These are phyloP conservation scores for Sphecodes monilicornis DNA, from an alignment of 2,888 invertebrate genomes.

Conservation along the genomic window DNA sequence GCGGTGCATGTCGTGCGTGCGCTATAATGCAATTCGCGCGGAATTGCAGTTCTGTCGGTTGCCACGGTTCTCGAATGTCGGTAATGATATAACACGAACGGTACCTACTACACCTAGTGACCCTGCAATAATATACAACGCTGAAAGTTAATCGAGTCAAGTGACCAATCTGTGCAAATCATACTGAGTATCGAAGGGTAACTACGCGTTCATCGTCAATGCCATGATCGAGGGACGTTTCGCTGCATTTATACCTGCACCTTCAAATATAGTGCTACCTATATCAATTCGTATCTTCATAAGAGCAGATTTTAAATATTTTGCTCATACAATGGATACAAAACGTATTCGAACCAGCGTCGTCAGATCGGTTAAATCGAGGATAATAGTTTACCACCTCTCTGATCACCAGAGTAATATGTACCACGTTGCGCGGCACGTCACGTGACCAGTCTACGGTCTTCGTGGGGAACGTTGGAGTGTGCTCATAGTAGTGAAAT, in stretches of 20 bases:
- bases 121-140: constrained; percentile 69
- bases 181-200: constrained; percentile 22
- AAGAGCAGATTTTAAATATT: neutral
- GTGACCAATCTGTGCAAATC: constrained; percentile 66
- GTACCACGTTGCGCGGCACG: too few relatives aligned
- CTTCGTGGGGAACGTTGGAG: too few relatives aligned
- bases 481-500: too few relatives aligned
- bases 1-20: constrained; percentile 30
- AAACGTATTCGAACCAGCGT: too few relatives aligned
- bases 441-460: too few relatives aligned
- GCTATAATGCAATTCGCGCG: constrained; percentile 53
- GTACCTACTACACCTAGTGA: constrained; percentile 65
- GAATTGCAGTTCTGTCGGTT: constrained; percentile 52
- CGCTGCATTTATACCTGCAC: neutral
- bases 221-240: constrained; percentile 9
- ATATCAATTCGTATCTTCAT: too few relatives aligned
- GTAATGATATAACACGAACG: constrained; percentile 61
- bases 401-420: too few relatives aligned
- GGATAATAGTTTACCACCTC: too few relatives aligned
- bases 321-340: neutral
- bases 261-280: neutral
- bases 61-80: constrained; percentile 58
- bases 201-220: constrained; percentile 21
- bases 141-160: constrained; percentile 73
- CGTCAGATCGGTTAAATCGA: too few relatives aligned